Evolutionary conservation across 1,140 invertebrate species (phyloP).

Genomic region (Whitmania pigra): DNA sequence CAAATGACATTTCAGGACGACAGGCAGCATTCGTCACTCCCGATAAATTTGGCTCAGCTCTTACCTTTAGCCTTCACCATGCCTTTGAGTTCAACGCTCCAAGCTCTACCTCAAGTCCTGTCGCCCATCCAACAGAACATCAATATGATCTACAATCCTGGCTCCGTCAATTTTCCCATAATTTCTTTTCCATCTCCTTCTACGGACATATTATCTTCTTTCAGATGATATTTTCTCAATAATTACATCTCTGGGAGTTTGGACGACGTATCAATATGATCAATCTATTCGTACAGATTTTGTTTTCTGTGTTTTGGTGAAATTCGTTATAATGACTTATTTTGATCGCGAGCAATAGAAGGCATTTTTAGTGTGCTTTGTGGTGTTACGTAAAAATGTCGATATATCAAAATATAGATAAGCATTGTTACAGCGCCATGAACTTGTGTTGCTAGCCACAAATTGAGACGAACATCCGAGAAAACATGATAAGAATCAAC

Average conservation of each 20-base stretch:
- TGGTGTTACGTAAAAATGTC: no score
- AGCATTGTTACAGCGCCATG: no score
- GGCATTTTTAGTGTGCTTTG: no score
- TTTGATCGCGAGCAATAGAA: no score
- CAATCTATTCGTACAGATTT: no score
- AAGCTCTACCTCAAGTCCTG: neutral
- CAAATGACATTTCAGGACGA: neutral
- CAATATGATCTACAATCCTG: slow-evolving; percentile 11
- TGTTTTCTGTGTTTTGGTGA: no score
- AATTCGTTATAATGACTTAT: no score
- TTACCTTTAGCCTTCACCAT: slow-evolving; percentile 6
- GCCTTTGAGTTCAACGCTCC: slow-evolving; percentile 6
- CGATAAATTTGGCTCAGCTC: slow-evolving; percentile 2
- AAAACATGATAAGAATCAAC: no score
- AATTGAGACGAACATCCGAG: no score
- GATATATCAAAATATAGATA: no score
- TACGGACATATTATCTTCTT: slow-evolving; percentile 1
- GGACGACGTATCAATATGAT: no score
- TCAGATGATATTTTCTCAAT: neutral
- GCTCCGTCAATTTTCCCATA: slow-evolving; percentile 1
- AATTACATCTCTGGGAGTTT: neutral
- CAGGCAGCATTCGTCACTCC: neutral
- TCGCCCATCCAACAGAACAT: slow-evolving; percentile 8
- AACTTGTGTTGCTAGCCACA: no score
- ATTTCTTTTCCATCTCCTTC: neutral